These are phyloP conservation scores for Catalaphyllia jardinei DNA, from an alignment of 64 coral and sea anemone species.

Conservation along the genomic window DNA sequence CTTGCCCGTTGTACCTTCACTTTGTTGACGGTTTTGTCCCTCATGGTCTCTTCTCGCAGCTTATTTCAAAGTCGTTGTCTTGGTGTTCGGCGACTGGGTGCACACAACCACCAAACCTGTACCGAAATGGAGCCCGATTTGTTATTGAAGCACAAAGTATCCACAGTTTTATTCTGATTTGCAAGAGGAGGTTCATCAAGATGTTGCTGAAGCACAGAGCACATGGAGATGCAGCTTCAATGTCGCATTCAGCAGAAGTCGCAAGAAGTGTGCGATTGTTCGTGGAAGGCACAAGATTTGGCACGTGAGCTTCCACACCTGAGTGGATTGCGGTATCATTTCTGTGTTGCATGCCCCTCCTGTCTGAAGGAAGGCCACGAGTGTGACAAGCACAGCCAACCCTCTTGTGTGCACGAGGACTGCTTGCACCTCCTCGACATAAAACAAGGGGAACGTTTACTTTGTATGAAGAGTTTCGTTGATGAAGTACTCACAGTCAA, in stretches of 20 bases:
- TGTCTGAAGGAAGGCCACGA: not conserved
- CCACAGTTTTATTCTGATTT: conserved; percentile 11
- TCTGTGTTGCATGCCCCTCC: not conserved
- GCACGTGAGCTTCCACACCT: not conserved
- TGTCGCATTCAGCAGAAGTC: not conserved
- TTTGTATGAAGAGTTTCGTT: not conserved
- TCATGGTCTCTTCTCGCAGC: conserved; percentile 16
- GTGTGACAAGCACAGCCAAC: not conserved
- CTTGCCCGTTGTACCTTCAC: conserved; percentile 35
- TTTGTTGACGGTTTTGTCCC: conserved; percentile 50
- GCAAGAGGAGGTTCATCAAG: conserved; percentile 25
- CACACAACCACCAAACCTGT: conserved; percentile 21
- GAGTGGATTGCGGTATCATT: not conserved
- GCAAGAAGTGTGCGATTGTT: not conserved
- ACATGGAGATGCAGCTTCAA: not conserved
- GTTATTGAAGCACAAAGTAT: not conserved
- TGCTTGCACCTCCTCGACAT: not conserved
- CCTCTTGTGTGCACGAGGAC: not conserved
- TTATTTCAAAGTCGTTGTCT: conserved; percentile 21
- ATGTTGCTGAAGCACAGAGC: not conserved
- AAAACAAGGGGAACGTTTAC: not conserved
- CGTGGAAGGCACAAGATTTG: not conserved
- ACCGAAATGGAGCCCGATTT: conserved; percentile 18
- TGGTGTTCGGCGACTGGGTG: conserved; percentile 16
- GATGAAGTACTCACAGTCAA: not conserved